phyloP scores from a whole-genome alignment of 2,113 vertebrate species.

The Cheilinus undulatus region DNA sequence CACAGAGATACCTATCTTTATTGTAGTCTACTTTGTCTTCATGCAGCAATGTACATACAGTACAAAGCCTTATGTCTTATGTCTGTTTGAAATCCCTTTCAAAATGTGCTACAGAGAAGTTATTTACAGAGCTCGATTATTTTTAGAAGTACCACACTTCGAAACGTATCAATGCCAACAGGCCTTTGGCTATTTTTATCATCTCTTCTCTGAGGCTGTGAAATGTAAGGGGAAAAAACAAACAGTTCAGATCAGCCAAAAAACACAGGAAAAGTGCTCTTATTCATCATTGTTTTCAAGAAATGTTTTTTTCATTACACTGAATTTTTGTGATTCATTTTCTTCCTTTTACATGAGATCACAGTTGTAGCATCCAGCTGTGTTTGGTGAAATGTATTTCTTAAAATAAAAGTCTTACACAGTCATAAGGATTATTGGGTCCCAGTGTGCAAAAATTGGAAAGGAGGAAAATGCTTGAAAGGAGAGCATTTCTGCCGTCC shows the following conservation, averaged over 20 bases:
- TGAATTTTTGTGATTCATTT: too few species aligned
- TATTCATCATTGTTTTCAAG: neutral
- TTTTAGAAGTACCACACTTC: slow-evolving; percentile 25
- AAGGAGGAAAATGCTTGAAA: too few species aligned
- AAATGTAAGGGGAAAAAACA: neutral
- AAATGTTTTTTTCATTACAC: neutral
- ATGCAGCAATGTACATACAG: neutral
- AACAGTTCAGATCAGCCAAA: neutral
- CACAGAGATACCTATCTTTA: neutral
- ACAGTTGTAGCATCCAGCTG: too few species aligned
- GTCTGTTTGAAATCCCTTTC: neutral
- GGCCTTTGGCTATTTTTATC: slow-evolving; percentile 24
- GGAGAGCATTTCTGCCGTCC: too few species aligned
- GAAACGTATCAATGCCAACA: slow-evolving; percentile 3
- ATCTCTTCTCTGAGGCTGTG: neutral
- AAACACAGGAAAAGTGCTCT: neutral
- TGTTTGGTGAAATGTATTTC: too few species aligned
- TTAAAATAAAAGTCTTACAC: too few species aligned
- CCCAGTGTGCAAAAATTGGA: too few species aligned
- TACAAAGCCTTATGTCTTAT: too few species aligned
- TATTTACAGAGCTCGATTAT: slow-evolving; percentile 17
- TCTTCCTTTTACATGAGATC: too few species aligned
- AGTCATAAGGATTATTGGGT: too few species aligned
- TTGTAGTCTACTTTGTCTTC: neutral
- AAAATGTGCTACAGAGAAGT: neutral